phyloP scores from a whole-genome alignment of 2,113 vertebrate species.

The Chaetops frenatus region DNA sequence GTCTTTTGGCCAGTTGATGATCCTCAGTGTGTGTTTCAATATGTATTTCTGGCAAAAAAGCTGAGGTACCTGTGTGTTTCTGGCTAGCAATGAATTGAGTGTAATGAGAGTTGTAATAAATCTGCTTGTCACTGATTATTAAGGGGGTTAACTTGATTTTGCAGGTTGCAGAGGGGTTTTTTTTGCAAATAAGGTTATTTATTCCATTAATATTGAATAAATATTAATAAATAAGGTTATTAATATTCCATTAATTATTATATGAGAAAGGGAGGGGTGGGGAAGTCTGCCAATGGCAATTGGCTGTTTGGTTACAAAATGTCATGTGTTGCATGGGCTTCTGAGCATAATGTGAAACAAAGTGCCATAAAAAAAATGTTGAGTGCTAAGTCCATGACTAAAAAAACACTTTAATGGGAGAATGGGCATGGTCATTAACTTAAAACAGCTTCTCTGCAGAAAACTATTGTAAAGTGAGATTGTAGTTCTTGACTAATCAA shows the following conservation, averaged over 20 bases:
- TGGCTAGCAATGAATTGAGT: neutral
- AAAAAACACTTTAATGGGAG: conserved; percentile 65
- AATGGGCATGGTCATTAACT: conserved; percentile 64
- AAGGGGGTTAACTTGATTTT: neutral
- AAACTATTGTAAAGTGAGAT: neutral
- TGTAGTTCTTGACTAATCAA: conserved; percentile 35
- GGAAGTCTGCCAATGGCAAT: neutral
- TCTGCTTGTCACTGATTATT: neutral
- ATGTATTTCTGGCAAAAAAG: neutral
- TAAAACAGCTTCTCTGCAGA: conserved; percentile 55
- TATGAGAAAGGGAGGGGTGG: neutral
- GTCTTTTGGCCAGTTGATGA: neutral
- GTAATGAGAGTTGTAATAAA: neutral
- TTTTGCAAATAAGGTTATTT: conserved; percentile 10
- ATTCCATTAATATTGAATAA: neutral
- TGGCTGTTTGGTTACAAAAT: conserved; percentile 58
- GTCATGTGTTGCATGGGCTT: conserved; percentile 64
- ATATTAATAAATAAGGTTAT: neutral
- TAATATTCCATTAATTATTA: conserved; percentile 8
- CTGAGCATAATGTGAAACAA: conserved; percentile 76
- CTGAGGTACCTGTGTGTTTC: neutral
- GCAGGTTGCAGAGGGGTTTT: neutral
- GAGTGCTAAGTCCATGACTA: conserved; percentile 66
- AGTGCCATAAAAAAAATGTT: conserved; percentile 67
- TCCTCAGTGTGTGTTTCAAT: neutral